Evolutionary conservation across 2,797 vertebrate genomes (phyloP), one percentile per base, ranked within the genome.

Genomic region (Pempheris klunzingeri): DNA sequence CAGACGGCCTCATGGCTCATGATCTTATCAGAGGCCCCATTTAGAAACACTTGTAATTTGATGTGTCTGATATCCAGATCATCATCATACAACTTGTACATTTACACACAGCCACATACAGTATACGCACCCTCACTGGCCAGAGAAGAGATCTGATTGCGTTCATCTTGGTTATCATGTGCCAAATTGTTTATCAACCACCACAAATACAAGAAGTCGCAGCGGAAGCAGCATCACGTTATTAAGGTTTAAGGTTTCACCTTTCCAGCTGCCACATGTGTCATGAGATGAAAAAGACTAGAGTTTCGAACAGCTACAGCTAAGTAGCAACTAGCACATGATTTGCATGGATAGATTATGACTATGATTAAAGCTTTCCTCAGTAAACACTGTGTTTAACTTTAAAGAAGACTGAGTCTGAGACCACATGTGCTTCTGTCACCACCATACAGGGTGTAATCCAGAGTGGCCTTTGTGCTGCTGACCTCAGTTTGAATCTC

Each of bases 51-150:
- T 5, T 41, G 7, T 38, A 22, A 30, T 26, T 47, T 7, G 13
- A 47, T 63, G n/a, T 54, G 7, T 65, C 15, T 52, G 47, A 52
- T 41, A 28, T 30, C 18, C 26, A 57, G 28, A 68, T 66, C 34
- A 10, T 10, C 9, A 28, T 32, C 3, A 46, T 30, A 32, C 59
- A 47, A 22, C 4, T 46, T 46, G 4, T 4, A 46, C 22, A n/a
- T 28, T 49, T 26, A 58, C 54, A 59, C 22, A 22, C 28, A 54
- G 30, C 8, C 18, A 30, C 38, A 54, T 30, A 8, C 24, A n/a
- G 41, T 20, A 26, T 14, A 30, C 3, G 47, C 47, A 52, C 20
- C 22, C 22, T 49, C 30, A 36, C 14, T 20, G 26, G 10, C 11
- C 4, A 18, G 41, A 36, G 20, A 46, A 36, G 14, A 47, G 9